Conservation (phyloP, 2,113 vertebrate genomes). For the Odontophorus gujanensis region DNA sequence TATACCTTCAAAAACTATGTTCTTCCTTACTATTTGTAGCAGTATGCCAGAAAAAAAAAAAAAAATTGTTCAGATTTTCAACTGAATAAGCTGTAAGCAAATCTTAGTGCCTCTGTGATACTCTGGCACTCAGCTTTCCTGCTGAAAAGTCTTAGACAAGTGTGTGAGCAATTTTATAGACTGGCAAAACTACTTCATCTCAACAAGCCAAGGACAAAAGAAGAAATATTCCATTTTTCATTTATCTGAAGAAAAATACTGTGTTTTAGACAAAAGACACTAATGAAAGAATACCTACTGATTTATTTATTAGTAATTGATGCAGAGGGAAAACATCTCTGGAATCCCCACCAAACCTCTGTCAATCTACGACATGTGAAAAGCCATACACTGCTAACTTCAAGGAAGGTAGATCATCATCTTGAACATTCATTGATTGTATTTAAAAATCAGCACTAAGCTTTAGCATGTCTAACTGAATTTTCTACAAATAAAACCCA, state of each 20-base stretch:
- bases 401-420: not conserved
- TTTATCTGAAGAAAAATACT: not conserved
- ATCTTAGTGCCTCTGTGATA: not conserved
- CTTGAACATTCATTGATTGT: not conserved
- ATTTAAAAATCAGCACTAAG: not conserved
- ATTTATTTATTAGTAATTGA: not conserved
- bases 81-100: fast-evolving
- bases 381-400: not conserved
- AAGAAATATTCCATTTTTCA: fast-evolving
- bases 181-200: not conserved
- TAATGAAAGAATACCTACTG: not conserved
- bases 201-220: not conserved
- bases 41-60: not conserved
- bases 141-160: not conserved
- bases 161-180: not conserved
- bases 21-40: not conserved
- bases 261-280: not conserved
- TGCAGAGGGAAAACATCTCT: not conserved
- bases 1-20: not conserved
- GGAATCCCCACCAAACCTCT: not conserved
- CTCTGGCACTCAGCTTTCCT: not conserved
- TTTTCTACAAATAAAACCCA: not conserved
- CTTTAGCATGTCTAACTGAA: not conserved
- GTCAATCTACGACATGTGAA: not conserved
- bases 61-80: not conserved